phyloP scores from a whole-genome alignment of 1,140 invertebrate genomes.

The Chelonus insularis region DNA sequence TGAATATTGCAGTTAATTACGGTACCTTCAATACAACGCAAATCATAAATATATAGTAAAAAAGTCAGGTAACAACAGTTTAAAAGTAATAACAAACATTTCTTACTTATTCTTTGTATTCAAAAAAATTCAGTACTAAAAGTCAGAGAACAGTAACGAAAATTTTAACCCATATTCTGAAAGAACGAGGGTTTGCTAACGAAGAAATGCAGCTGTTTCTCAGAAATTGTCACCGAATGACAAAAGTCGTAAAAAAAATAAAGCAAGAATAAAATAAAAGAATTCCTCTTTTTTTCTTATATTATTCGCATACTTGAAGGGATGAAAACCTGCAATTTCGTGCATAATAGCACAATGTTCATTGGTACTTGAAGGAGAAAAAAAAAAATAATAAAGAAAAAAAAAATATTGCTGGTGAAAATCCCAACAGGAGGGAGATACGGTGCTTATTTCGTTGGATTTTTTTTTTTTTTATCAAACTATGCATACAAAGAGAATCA shows the following conservation, averaged over 20 bases:
- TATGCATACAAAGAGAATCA: background rate
- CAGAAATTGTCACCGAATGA: background rate
- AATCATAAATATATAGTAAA: slow-evolving; percentile 7
- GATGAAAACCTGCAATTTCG: slow-evolving; percentile 54
- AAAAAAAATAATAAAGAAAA: background rate
- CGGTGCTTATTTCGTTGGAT: background rate
- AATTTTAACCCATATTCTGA: slow-evolving; percentile 9
- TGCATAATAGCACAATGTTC: slow-evolving; percentile 41
- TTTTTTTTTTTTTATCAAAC: background rate
- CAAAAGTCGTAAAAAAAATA: slow-evolving; percentile 10
- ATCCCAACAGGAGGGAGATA: background rate
- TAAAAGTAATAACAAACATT: too few species aligned
- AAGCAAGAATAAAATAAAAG: slow-evolving; percentile 29
- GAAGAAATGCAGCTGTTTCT: slow-evolving; percentile 35
- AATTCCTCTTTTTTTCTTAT: slow-evolving; percentile 37
- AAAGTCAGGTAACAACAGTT: too few species aligned
- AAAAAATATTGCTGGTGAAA: background rate
- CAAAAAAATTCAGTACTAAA: background rate
- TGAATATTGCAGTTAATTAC: slow-evolving; percentile 24
- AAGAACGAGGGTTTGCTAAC: background rate
- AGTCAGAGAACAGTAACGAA: background rate
- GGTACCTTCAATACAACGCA: slow-evolving; percentile 1
- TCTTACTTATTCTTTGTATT: too few species aligned
- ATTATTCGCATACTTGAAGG: slow-evolving; percentile 24
- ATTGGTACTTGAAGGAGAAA: background rate